A percentile compares a stretch with the other conserved stretches of the same genome.
These are phyloP conservation scores for Ptilonorhynchus violaceus DNA, from an alignment of 2,113 vertebrate genomes.

Conservation along the genomic window DNA sequence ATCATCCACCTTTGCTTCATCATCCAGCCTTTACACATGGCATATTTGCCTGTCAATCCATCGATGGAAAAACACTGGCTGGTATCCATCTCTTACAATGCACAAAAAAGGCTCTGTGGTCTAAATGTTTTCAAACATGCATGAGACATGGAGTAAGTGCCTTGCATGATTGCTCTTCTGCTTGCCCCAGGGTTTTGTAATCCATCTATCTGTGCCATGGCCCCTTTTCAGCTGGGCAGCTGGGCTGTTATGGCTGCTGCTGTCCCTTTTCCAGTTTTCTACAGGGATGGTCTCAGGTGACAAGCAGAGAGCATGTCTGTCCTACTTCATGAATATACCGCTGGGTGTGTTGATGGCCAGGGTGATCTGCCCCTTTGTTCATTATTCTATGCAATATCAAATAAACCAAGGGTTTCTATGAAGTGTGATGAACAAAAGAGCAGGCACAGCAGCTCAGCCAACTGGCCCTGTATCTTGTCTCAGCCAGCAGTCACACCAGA, in stretches of 20 bases:
- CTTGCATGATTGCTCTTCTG: not conserved
- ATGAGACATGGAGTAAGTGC: not conserved
- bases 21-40: not conserved
- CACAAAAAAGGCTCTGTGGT: slow-evolving; percentile 7
- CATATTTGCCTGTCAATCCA: not conserved
- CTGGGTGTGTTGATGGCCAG: not conserved
- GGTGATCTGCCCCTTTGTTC: not conserved
- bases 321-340: not conserved
- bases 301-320: not conserved
- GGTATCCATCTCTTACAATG: not conserved
- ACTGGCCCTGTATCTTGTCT: not conserved
- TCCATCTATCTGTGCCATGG: not conserved
- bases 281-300: not conserved
- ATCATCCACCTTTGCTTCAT: not conserved
- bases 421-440: not conserved
- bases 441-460: not conserved
- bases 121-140: not conserved
- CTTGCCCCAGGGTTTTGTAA: not conserved
- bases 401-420: not conserved
- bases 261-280: not conserved
- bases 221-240: not conserved
- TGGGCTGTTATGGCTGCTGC: not conserved
- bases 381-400: not conserved
- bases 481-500: not conserved
- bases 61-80: not conserved